Evolutionary conservation across 2,797 vertebrate genomes (phyloP).

Genomic region (Hirundo rustica): DNA sequence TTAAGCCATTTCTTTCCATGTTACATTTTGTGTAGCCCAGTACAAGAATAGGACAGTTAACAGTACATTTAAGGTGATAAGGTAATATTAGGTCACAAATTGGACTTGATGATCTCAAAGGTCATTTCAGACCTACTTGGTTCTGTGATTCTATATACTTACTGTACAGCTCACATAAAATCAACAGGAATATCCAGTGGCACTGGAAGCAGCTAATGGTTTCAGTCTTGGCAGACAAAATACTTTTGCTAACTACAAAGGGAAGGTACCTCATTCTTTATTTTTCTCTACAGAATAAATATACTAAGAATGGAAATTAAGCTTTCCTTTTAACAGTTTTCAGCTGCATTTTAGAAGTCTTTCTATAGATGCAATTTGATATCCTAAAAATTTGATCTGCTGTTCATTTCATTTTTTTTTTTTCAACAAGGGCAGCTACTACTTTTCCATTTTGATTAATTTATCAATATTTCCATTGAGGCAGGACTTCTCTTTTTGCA

Average conservation of each 20-base stretch:
- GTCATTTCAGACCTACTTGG: not conserved
- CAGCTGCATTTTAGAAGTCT: not conserved
- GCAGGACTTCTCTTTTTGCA: not conserved
- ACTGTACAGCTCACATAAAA: not conserved
- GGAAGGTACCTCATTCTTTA: not conserved
- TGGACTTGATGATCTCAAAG: not conserved
- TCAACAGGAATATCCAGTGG: not conserved
- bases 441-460: not conserved
- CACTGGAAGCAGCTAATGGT: not conserved
- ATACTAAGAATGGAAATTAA: not conserved
- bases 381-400: not conserved
- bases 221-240: not conserved
- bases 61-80: not conserved
- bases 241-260: not conserved
- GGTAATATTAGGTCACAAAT: not conserved
- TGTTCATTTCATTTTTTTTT: not conserved
- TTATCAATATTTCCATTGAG: not conserved
- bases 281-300: not conserved
- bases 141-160: not conserved
- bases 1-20: not conserved
- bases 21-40: not conserved
- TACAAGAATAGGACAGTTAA: not conserved
- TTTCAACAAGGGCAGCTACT: not conserved
- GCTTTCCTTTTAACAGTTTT: not conserved
- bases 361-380: not conserved